Evolutionary conservation across 2,113 vertebrate genomes (phyloP).

Genomic region (Upupa epops): DNA sequence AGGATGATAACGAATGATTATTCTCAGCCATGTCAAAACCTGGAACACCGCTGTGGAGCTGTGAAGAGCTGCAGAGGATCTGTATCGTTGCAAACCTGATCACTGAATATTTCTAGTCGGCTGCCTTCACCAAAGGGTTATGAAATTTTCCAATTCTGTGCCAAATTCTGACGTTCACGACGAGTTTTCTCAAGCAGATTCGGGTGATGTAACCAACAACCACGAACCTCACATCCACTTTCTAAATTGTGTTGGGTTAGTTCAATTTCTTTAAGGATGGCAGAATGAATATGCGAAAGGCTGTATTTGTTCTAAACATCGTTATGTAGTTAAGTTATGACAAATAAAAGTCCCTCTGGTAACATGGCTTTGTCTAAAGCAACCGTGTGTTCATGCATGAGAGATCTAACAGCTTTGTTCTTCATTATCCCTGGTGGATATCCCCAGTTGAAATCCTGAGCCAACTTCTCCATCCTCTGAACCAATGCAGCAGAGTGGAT

Average conservation of each 20-base stretch:
- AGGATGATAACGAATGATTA: not conserved
- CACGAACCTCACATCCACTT: not conserved
- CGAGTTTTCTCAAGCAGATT: not conserved
- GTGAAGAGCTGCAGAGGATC: slow-evolving; percentile 6
- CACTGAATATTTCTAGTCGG: not conserved
- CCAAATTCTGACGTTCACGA: not conserved
- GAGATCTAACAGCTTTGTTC: not conserved
- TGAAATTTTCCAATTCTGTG: not conserved
- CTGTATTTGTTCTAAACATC: not conserved
- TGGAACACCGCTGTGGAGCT: not conserved
- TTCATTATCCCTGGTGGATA: not conserved
- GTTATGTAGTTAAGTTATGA: not conserved
- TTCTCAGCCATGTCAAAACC: not conserved
- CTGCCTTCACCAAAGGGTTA: not conserved
- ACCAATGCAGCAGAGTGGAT: not conserved
- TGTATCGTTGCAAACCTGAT: not conserved
- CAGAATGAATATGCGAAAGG: not conserved
- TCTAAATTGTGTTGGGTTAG: not conserved
- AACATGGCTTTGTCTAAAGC: not conserved
- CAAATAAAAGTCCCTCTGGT: not conserved
- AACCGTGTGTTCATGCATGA: not conserved
- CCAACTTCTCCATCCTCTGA: not conserved
- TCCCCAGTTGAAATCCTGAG: not conserved
- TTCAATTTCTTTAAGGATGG: not conserved
- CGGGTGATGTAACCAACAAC: slow-evolving; percentile 28